Conservation (phyloP, 2,888 invertebrate genomes). For the Acrocera orbiculus region DNA sequence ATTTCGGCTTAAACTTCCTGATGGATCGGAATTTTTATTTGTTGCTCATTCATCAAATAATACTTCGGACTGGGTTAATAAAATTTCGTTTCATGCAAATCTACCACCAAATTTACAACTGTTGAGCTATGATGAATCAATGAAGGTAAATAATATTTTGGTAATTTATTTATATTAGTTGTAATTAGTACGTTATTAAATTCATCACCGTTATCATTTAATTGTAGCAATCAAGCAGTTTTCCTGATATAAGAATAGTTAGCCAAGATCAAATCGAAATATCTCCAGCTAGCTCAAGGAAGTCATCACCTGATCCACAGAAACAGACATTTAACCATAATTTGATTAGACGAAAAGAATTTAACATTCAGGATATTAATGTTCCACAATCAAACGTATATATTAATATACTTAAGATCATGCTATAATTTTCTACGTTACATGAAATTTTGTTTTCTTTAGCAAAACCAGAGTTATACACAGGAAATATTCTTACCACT, state of each 20-base stretch:
- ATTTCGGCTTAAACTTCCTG: constrained; percentile 69
- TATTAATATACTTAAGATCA: background rate
- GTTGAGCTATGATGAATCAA: constrained; percentile 58
- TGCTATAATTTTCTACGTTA: constrained; percentile 3
- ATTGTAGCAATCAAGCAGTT: constrained; percentile 28
- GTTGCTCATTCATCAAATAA: constrained; percentile 53
- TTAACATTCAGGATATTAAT: constrained; percentile 27
- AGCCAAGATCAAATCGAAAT: constrained; percentile 27
- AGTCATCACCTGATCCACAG: constrained; percentile 37
- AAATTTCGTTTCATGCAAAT: constrained; percentile 82
- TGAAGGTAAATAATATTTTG: constrained; percentile 32
- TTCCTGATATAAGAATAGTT: constrained; percentile 25
- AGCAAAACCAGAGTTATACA: no score
- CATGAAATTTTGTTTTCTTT: background rate
- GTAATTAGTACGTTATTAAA: background rate
- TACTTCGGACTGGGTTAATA: constrained; percentile 80
- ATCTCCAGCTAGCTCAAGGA: constrained; percentile 37
- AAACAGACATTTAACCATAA: constrained; percentile 26
- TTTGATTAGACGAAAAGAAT: constrained; percentile 25
- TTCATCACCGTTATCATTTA: background rate
- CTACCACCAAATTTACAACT: constrained; percentile 79
- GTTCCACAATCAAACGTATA: constrained; percentile 17
- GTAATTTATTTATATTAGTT: background rate
- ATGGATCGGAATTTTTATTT: constrained; percentile 88
- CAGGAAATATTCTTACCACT: no score